A percentile compares a stretch with the other conserved stretches of the same genome.
Conservation (phyloP, 2,888 invertebrate genomes). For the Yponomeuta plumbellus region DNA sequence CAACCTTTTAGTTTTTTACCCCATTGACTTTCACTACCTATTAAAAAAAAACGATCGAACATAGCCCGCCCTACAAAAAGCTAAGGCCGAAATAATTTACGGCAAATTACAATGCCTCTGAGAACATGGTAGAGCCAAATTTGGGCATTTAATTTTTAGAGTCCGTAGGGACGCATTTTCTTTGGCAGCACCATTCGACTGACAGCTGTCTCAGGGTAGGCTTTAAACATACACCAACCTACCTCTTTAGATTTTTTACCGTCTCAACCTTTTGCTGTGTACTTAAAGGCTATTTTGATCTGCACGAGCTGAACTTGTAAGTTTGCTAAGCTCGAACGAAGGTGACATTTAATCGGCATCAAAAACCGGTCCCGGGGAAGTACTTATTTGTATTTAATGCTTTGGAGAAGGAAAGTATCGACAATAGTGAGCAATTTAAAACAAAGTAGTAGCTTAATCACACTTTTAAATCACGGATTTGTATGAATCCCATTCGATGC, state of each 20-base stretch:
- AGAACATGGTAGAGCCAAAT: slow-evolving; percentile 13
- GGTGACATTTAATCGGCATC: slow-evolving; percentile 31
- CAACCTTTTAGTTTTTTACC: too few relatives aligned
- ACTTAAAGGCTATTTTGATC: neutral
- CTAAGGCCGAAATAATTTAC: neutral
- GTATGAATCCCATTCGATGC: too few relatives aligned
- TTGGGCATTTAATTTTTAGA: slow-evolving; percentile 14
- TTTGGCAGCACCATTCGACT: slow-evolving; percentile 11
- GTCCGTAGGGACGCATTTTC: slow-evolving; percentile 17
- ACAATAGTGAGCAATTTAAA: neutral
- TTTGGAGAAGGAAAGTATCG: neutral
- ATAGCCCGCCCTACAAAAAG: slow-evolving; percentile 3
- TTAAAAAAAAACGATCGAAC: neutral
- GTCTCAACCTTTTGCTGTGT: neutral
- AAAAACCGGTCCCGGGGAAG: slow-evolving; percentile 22
- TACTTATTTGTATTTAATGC: slow-evolving; percentile 15
- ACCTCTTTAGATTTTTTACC: neutral
- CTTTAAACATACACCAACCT: neutral
- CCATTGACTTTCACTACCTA: too few relatives aligned
- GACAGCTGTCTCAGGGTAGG: slow-evolving; percentile 18
- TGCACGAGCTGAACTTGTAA: neutral
- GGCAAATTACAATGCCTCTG: slow-evolving; percentile 5
- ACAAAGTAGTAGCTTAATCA: neutral
- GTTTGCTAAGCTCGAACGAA: slow-evolving; percentile 16
- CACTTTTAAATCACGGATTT: neutral